Evolutionary conservation across 92 coral and sea anemone species (phyloP).

Genomic region (Montipora capitata): DNA sequence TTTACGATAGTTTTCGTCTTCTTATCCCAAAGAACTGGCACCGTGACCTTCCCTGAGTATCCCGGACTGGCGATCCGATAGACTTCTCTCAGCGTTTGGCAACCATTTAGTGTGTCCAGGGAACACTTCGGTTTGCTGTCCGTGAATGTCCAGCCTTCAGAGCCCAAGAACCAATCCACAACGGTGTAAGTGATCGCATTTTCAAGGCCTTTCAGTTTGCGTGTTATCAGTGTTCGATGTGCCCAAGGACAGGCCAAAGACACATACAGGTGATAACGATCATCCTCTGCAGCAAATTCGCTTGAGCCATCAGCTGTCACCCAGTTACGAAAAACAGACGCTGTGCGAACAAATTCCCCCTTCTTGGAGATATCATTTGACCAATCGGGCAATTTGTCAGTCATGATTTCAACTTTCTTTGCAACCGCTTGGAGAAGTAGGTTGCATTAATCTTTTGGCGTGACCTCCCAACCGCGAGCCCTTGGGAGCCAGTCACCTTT

Average conservation of each 20-base stretch:
- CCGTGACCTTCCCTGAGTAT: slow-evolving; percentile 79
- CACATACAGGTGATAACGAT: slow-evolving; percentile 92
- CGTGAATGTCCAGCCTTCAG: slow-evolving; percentile 87
- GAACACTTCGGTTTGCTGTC: slow-evolving; percentile 86
- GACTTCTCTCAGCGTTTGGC: slow-evolving; percentile 79
- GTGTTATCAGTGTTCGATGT: slow-evolving; percentile 79
- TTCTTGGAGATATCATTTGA: slow-evolving; percentile 45
- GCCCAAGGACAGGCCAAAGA: slow-evolving; percentile 95
- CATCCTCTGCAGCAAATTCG: slow-evolving; percentile 87
- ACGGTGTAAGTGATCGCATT: slow-evolving; percentile 75
- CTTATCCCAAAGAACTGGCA: slow-evolving; percentile 93
- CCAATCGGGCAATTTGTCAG: slow-evolving; percentile 22
- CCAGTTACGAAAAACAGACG: slow-evolving; percentile 77
- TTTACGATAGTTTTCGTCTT: slow-evolving; percentile 82
- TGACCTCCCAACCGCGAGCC: too few relatives aligned
- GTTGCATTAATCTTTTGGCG: too few relatives aligned
- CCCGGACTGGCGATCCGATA: slow-evolving; percentile 76
- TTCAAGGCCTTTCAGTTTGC: slow-evolving; percentile 92
- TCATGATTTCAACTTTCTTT: background rate
- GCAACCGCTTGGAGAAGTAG: background rate
- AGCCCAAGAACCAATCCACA: slow-evolving; percentile 78
- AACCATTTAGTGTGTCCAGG: slow-evolving; percentile 87
- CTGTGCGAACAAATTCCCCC: slow-evolving; percentile 78
- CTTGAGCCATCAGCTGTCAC: slow-evolving; percentile 90
- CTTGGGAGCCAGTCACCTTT: too few relatives aligned